Base-by-base conservation (phyloP, 2,113 vertebrate genomes). In the Camelus bactrianus region DNA sequence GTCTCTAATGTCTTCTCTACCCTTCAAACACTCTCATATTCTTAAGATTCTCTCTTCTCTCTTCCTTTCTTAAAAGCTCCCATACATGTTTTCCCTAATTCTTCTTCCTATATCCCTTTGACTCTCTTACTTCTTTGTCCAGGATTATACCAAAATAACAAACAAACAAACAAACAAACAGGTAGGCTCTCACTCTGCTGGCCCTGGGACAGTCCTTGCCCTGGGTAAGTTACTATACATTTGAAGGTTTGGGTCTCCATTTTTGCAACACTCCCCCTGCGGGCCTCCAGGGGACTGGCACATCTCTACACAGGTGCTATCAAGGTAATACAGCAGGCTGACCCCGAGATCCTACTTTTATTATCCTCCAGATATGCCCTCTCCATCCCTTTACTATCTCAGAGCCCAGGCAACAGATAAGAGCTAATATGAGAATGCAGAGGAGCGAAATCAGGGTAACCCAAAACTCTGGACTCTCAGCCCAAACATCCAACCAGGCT, bases 11-110 rank as follows among this genome's bases (percentile, higher is more conserved):
- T 54, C 69, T 26, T 91, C 79, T 96, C 35, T 93, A 70, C 22
- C 62, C 56, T 48, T 72, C 69, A 56, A 62, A 80, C 20, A 30
- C 16, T 52, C 35, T 30, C 62, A 84, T 38, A 84, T 38, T 69
- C 28, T 69, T 91, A 54, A 4, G 42, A 70, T 67, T 81, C 52
- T 89, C 46, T 82, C 24, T 88, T 86, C 83, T 42, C 38, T n/a
- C 54, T 24, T 54, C 73, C 38, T 92, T 86, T 87, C 77, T 58
- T 89, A 77, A 94, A 94, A 85, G 38, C 22, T 58, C 65, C 35
- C 28, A 4, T 24, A 56, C 28, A 35, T 83, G 20, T 32, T 58
- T 67, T 94, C 56, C 30, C 38, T 69, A 86, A 22, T 26, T n/a
- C 42, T 9, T 64, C 62, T 76, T 81, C 54, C 15, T 13, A 8